These are phyloP conservation scores for Gambusia affinis DNA, from an alignment of 2,113 vertebrate species.

Conservation along the genomic window DNA sequence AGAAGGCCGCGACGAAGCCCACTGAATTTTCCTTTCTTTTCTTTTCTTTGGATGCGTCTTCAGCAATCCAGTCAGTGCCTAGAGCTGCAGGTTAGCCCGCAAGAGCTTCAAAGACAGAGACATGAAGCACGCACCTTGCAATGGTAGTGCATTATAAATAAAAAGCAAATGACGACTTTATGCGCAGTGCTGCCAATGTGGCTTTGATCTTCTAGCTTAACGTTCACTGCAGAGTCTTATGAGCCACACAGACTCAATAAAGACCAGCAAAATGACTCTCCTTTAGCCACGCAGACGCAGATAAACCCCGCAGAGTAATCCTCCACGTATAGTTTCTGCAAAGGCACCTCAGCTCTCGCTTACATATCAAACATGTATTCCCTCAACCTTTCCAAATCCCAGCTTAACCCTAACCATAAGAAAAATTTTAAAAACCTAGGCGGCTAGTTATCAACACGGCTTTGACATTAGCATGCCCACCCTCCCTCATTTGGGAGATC, in stretches of 20 bases:
- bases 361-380: constrained; percentile 78
- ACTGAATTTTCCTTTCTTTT: background rate
- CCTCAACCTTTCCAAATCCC: constrained; percentile 69
- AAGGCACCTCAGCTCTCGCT: constrained; percentile 70
- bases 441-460: constrained; percentile 72
- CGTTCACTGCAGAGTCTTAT: constrained; percentile 41
- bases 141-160: constrained; percentile 44
- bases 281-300: constrained; percentile 49
- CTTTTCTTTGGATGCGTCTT: background rate
- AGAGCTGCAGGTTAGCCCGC: constrained; percentile 40
- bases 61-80: constrained; percentile 6
- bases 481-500: constrained; percentile 76
- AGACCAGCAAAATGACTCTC: constrained; percentile 42
- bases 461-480: constrained; percentile 75
- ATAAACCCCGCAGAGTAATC: constrained; percentile 75
- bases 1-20: too few relatives aligned
- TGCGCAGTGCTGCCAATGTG: constrained; percentile 40
- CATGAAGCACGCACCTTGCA: constrained; percentile 2
- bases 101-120: constrained; percentile 28
- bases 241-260: constrained; percentile 36
- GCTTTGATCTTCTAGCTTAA: constrained; percentile 52
- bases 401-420: constrained; percentile 72
- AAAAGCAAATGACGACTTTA: constrained; percentile 60
- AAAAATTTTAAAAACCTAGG: constrained; percentile 42
- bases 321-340: constrained; percentile 59